A percentile compares a stretch with the other conserved stretches of the same genome.
These are phyloP conservation scores for Drosophila mercatorum DNA, from an alignment of 2,888 invertebrate species.

Conservation along the genomic window DNA sequence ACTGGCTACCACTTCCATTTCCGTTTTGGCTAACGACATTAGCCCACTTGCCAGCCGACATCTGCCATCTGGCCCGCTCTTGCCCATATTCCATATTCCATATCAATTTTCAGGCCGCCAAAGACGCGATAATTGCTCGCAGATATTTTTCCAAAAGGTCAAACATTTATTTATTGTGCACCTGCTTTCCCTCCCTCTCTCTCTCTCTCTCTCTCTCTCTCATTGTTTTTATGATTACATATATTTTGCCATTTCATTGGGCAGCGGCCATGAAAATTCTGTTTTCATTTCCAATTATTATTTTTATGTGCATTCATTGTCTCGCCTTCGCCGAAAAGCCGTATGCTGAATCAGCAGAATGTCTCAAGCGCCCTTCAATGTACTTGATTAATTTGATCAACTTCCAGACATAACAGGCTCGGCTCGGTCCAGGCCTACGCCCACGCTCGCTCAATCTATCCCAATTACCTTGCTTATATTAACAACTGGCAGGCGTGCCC, in stretches of 20 bases:
- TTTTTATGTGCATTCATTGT: constrained; percentile 79
- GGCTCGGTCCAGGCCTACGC: background rate
- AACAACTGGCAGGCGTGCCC: constrained; percentile 44
- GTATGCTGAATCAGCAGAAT: constrained; percentile 67
- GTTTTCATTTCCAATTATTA: constrained; percentile 82
- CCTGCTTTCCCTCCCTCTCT: constrained; percentile 33
- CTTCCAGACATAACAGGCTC: constrained; percentile 39
- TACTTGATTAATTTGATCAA: constrained; percentile 80
- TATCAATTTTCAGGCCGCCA: constrained; percentile 48
- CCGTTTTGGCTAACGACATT: constrained; percentile 18
- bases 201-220: background rate
- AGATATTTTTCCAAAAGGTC: constrained; percentile 53
- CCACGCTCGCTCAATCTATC: constrained; percentile 34
- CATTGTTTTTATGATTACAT: constrained; percentile 1
- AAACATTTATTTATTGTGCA: constrained; percentile 48
- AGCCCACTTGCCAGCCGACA: constrained; percentile 16
- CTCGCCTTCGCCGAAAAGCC: constrained; percentile 47
- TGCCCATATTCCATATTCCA: constrained; percentile 17
- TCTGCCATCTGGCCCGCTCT: background rate
- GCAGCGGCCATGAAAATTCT: constrained; percentile 67
- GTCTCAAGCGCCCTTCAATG: constrained; percentile 64
- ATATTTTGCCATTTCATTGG: constrained; percentile 68
- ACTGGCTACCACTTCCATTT: constrained; percentile 48
- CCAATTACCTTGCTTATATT: constrained; percentile 76
- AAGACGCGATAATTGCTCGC: constrained; percentile 62